Conservation (phyloP, 2,797 vertebrate genomes). For the Sebastes melanostomus region DNA sequence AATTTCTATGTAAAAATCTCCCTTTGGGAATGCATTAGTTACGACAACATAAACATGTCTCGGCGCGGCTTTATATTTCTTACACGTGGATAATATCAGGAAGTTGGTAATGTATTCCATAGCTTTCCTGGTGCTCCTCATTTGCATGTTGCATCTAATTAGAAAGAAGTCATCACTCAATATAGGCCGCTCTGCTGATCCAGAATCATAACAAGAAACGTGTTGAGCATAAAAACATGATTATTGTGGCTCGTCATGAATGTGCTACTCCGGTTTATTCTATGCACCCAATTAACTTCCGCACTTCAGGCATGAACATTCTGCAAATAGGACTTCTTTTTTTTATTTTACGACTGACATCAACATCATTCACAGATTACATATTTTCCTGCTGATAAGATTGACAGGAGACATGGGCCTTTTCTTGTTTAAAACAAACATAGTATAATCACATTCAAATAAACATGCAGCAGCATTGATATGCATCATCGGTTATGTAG, state of each 20-base stretch:
- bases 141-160: slow-evolving; percentile 76
- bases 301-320: slow-evolving; percentile 59
- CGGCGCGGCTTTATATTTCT: slow-evolving; percentile 12
- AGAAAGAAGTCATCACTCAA: slow-evolving; percentile 63
- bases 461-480: background rate
- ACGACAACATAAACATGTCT: slow-evolving; percentile 11
- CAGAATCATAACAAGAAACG: slow-evolving; percentile 66
- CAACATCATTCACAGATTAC: slow-evolving; percentile 30
- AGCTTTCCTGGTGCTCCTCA: slow-evolving; percentile 24
- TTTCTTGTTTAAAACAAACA: slow-evolving; percentile 3
- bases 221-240: slow-evolving; percentile 60
- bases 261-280: slow-evolving; percentile 55
- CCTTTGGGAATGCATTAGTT: slow-evolving; percentile 20
- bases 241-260: slow-evolving; percentile 61
- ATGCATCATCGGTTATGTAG: background rate
- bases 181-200: slow-evolving; percentile 53
- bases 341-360: slow-evolving; percentile 32
- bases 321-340: slow-evolving; percentile 39
- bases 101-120: slow-evolving; percentile 51
- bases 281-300: slow-evolving; percentile 71
- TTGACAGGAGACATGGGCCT: background rate
- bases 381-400: background rate
- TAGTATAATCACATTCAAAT: background rate
- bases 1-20: slow-evolving; percentile 24
- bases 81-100: background rate